These are phyloP conservation scores for Acrocyrtus sp. DNA, from an alignment of 2,888 invertebrate species.

Conservation along the genomic window DNA sequence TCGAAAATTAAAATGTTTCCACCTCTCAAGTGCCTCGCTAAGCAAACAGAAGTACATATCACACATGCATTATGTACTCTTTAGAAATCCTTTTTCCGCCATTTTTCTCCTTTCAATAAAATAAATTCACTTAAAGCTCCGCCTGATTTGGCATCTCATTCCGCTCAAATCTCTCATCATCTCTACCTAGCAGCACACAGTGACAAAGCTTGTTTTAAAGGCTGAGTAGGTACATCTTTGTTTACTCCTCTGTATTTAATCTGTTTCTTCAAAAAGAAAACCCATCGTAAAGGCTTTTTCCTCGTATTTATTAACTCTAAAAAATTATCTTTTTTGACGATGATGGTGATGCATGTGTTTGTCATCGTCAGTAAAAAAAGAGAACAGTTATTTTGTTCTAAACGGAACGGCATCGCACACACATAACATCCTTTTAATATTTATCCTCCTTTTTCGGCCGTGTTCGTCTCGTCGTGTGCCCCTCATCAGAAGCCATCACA, in stretches of 20 bases:
- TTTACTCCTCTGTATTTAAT: not conserved
- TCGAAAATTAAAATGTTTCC: not conserved
- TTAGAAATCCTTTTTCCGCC: no score
- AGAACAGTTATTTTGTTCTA: not conserved
- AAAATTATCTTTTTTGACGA: not conserved
- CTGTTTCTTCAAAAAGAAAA: not conserved
- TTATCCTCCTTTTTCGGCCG: not conserved
- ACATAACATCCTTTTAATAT: no score
- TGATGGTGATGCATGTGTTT: not conserved
- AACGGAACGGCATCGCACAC: not conserved
- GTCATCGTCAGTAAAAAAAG: not conserved
- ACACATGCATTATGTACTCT: no score
- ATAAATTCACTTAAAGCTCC: constrained; percentile 8
- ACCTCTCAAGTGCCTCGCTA: no score
- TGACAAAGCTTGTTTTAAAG: no score
- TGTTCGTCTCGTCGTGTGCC: constrained; percentile 13
- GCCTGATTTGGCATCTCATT: constrained; percentile 33
- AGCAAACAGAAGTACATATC: no score
- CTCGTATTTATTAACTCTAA: not conserved
- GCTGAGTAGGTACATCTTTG: not conserved
- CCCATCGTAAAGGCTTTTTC: not conserved
- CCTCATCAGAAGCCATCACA: not conserved
- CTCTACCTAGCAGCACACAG: no score
- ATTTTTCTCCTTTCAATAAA: not conserved
- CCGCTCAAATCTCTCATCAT: not conserved